A percentile compares a stretch with the other conserved stretches of the same genome.
Evolutionary conservation across 2,113 vertebrate genomes (phyloP).

Genomic region (Taurulus bubalis): DNA sequence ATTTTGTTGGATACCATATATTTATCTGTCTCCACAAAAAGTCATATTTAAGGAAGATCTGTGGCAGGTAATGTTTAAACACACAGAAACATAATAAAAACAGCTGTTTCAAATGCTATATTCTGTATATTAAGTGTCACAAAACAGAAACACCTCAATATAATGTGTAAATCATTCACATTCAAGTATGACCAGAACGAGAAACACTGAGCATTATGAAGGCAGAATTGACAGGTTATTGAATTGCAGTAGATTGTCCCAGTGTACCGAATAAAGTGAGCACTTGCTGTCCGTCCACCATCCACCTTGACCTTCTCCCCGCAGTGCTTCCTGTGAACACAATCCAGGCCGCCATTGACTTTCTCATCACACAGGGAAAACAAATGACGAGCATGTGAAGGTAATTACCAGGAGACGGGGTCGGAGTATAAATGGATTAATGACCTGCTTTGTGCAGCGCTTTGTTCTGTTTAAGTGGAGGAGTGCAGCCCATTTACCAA

Average conservation of each 20-base stretch:
- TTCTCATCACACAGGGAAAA: background rate
- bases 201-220: background rate
- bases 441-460: background rate
- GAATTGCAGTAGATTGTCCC: background rate
- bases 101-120: background rate
- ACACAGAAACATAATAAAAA: background rate
- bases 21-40: background rate
- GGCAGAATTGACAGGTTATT: background rate
- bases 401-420: constrained; percentile 18
- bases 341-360: background rate
- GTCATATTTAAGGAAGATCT: background rate
- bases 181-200: no score
- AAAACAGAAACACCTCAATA: no score
- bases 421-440: constrained; percentile 13
- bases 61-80: background rate
- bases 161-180: no score
- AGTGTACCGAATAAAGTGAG: background rate
- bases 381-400: background rate
- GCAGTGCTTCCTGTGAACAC: background rate
- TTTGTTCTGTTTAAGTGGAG: background rate
- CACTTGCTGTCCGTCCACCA: background rate
- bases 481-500: constrained; percentile 5
- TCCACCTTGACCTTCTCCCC: background rate
- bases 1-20: background rate
- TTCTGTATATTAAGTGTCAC: no score